phyloP scores from a whole-genome alignment of 2,113 vertebrate species.

The Conger conger region DNA sequence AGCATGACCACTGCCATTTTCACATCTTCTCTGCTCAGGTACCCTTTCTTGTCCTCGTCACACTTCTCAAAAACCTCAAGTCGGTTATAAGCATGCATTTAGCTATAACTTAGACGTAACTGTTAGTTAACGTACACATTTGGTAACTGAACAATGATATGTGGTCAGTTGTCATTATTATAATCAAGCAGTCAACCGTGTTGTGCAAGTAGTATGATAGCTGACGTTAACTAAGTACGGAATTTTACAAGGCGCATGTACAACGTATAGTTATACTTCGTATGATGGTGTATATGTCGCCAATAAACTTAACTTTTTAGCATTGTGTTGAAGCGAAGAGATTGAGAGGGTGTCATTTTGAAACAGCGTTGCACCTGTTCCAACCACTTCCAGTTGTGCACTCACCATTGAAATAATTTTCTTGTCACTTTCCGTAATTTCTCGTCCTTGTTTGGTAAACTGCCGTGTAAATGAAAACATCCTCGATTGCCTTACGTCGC shows the following conservation, averaged over 20 bases:
- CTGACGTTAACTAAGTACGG: too few relatives aligned
- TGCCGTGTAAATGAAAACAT: slow-evolving; percentile 10
- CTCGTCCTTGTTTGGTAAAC: slow-evolving; percentile 8
- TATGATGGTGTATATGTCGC: too few relatives aligned
- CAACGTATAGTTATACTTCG: too few relatives aligned
- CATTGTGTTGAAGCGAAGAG: too few relatives aligned
- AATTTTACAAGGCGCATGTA: too few relatives aligned
- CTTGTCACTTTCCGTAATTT: slow-evolving; percentile 34
- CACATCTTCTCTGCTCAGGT: slow-evolving; percentile 68
- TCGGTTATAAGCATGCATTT: background rate
- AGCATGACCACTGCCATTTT: slow-evolving; percentile 65
- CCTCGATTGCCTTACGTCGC: background rate
- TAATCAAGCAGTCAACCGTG: too few relatives aligned
- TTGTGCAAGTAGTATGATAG: too few relatives aligned
- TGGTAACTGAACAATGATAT: too few relatives aligned
- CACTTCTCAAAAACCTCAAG: slow-evolving; percentile 63
- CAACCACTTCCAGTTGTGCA: background rate
- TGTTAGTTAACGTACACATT: background rate
- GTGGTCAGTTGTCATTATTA: too few relatives aligned
- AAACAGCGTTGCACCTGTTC: background rate
- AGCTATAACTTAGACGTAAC: background rate
- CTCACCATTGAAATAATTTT: slow-evolving; percentile 37
- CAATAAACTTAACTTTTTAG: too few relatives aligned
- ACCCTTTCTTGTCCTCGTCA: slow-evolving; percentile 64
- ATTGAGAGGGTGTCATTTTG: background rate